A percentile compares a stretch with the other conserved stretches of the same genome.
These are phyloP conservation scores for Dromiciops gliroides DNA, from an alignment of 2,113 vertebrate species.

Conservation along the genomic window DNA sequence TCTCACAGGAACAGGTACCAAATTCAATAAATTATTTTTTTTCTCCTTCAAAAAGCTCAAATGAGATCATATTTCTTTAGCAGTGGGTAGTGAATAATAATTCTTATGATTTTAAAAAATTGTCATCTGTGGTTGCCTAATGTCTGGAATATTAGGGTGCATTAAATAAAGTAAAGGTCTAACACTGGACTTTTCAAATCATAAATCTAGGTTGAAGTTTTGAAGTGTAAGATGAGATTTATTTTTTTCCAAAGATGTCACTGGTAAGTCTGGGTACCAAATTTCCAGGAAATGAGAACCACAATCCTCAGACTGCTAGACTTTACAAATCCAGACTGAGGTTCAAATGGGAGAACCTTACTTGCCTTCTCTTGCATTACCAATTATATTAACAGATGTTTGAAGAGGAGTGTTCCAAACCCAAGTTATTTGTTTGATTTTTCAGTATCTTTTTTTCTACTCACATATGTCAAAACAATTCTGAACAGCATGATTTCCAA, in stretches of 20 bases:
- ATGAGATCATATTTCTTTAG: background rate
- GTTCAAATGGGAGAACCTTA: conserved; percentile 53
- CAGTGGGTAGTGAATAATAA: background rate
- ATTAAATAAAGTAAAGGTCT: conserved; percentile 34
- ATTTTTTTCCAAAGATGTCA: conserved; percentile 14
- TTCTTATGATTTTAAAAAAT: conserved; percentile 31
- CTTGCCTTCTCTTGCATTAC: conserved; percentile 48
- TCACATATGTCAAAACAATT: conserved; percentile 58
- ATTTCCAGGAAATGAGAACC: background rate
- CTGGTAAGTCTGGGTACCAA: background rate
- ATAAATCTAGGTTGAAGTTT: background rate
- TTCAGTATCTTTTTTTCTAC: conserved; percentile 60
- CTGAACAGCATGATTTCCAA: conserved; percentile 52
- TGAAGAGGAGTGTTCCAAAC: conserved; percentile 63
- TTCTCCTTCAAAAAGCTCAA: background rate
- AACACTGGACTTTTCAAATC: conserved; percentile 22
- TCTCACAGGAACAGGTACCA: background rate
- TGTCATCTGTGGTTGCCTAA: conserved; percentile 26
- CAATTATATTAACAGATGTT: conserved; percentile 70
- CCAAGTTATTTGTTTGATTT: conserved; percentile 68
- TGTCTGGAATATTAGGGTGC: background rate
- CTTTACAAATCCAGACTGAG: conserved; percentile 26
- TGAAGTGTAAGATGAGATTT: background rate
- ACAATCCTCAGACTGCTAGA: background rate
- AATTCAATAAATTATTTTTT: background rate